Conservation (phyloP, 2,888 invertebrate species). For the Conops quadrifasciatus region DNA sequence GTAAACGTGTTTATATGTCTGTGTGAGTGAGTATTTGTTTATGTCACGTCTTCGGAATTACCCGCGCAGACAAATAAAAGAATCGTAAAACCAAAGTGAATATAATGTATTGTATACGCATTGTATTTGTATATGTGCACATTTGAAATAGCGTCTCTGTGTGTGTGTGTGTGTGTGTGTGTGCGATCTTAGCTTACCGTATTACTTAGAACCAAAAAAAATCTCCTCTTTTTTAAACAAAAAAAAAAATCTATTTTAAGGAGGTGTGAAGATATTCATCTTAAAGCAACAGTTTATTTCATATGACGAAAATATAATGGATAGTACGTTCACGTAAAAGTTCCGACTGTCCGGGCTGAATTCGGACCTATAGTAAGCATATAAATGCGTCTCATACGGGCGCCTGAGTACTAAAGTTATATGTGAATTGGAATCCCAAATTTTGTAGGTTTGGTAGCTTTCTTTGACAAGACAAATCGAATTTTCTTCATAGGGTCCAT, state of each 20-base stretch:
- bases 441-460: too few relatives aligned
- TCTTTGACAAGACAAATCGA: too few relatives aligned
- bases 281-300: neutral
- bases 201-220: too few relatives aligned
- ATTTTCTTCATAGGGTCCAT: too few relatives aligned
- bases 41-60: slow-evolving; percentile 38
- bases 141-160: neutral
- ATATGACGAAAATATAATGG: too few relatives aligned
- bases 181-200: neutral
- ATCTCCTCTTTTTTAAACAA: neutral
- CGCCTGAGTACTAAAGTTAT: too few relatives aligned
- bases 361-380: too few relatives aligned
- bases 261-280: neutral
- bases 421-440: too few relatives aligned
- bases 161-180: neutral
- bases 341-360: too few relatives aligned
- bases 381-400: too few relatives aligned
- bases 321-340: too few relatives aligned
- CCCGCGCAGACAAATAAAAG: slow-evolving; percentile 49
- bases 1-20: neutral
- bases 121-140: neutral
- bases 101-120: slow-evolving; percentile 2
- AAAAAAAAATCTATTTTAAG: neutral
- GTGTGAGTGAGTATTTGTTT: neutral
- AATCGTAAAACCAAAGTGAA: slow-evolving; percentile 43